Conservation (phyloP, 35 echinoderm and acorn worm species). For the Apostichopus japonicus region DNA sequence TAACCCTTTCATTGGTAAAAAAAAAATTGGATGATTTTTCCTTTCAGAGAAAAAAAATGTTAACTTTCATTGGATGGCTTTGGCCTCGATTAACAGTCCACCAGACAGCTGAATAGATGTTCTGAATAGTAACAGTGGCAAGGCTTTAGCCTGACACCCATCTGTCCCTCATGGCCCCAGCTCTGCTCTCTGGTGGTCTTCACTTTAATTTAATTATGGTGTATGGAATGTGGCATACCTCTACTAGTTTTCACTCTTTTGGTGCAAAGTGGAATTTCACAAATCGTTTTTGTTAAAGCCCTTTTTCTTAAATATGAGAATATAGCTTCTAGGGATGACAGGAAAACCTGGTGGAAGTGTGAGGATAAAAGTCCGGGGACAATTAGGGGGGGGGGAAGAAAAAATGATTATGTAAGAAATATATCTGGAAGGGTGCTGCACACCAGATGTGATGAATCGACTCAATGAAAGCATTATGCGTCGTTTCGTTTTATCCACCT, state of each 20-base stretch:
- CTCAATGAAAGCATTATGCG: no score
- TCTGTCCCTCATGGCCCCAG: constrained; percentile 37
- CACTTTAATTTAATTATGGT: constrained; percentile 55
- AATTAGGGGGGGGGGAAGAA: no score
- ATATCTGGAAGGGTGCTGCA: no score
- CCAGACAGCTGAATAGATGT: constrained; percentile 10
- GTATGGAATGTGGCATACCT: constrained; percentile 41
- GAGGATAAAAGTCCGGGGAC: no score
- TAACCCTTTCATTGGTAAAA: no score
- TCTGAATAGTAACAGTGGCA: neutral
- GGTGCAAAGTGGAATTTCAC: neutral
- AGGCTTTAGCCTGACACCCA: constrained; percentile 21
- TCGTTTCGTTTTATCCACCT: no score
- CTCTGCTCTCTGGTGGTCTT: constrained; percentile 50
- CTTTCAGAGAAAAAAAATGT: neutral
- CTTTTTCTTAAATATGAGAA: no score
- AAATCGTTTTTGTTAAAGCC: no score
- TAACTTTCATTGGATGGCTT: neutral
- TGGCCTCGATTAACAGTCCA: constrained; percentile 7
- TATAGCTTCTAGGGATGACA: no score
- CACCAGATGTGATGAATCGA: no score
- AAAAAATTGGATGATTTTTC: neutral
- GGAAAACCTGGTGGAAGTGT: no score
- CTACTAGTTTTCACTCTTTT: neutral
- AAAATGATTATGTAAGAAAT: no score